These are phyloP conservation scores for Apodemia hepburni DNA, from an alignment of 2,888 invertebrate genomes.

Conservation along the genomic window DNA sequence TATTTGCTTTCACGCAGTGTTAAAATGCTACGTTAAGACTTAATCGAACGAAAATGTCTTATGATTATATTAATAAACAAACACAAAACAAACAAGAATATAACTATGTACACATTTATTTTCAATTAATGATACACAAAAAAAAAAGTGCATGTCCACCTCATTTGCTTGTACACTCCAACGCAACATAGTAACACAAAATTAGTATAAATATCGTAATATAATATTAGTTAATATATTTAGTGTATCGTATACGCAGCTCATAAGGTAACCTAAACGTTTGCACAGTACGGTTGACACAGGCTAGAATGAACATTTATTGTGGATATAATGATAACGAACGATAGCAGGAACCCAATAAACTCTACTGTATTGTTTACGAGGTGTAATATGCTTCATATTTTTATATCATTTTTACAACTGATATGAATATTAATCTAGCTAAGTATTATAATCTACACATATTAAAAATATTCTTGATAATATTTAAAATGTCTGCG, in stretches of 20 bases:
- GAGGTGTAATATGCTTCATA: slow-evolving; percentile 9
- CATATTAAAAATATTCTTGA: not conserved
- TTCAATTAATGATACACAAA: not conserved
- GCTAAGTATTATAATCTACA: not conserved
- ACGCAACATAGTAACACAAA: slow-evolving; percentile 46
- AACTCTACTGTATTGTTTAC: slow-evolving; percentile 32
- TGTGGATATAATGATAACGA: slow-evolving; percentile 69
- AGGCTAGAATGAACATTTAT: slow-evolving; percentile 59
- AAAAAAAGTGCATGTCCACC: slow-evolving; percentile 39
- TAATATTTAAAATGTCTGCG: not conserved
- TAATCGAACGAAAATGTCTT: no score
- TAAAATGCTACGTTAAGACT: no score
- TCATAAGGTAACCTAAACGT: slow-evolving; percentile 47
- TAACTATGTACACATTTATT: slow-evolving; percentile 14
- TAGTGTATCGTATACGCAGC: slow-evolving; percentile 24
- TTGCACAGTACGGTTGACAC: slow-evolving; percentile 50
- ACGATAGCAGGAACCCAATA: slow-evolving; percentile 61
- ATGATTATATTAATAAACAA: not conserved
- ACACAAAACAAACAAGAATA: not conserved
- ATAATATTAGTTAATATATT: slow-evolving; percentile 17
- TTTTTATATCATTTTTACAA: slow-evolving; percentile 37
- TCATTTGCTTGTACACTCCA: slow-evolving; percentile 52
- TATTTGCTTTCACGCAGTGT: not conserved
- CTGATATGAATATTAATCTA: slow-evolving; percentile 22
- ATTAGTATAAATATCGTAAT: not conserved